phyloP scores from a whole-genome alignment of 2,113 vertebrate species.

The Trematomus loennbergii region DNA sequence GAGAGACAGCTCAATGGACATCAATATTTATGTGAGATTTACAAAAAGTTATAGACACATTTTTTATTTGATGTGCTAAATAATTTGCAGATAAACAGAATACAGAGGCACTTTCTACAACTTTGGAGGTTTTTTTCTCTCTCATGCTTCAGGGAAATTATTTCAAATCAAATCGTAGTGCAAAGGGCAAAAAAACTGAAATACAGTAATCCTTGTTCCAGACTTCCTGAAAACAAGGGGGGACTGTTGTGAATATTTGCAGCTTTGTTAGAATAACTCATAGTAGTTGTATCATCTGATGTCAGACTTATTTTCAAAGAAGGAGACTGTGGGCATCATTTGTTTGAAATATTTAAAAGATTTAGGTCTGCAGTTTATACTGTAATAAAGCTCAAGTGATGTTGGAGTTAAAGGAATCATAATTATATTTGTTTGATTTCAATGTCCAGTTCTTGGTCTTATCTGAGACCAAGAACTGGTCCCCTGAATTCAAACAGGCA shows the following conservation, averaged over 20 bases:
- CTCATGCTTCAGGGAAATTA: constrained; percentile 15
- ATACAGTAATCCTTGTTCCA: constrained; percentile 42
- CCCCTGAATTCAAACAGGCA: neutral
- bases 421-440: neutral
- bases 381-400: too few relatives aligned
- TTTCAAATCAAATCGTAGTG: constrained; percentile 21
- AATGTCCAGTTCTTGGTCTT: neutral
- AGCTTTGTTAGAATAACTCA: neutral
- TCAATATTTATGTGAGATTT: neutral
- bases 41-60: neutral
- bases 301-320: constrained; percentile 6
- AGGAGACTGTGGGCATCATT: neutral
- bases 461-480: too few relatives aligned
- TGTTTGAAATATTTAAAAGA: neutral
- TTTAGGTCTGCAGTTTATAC: neutral
- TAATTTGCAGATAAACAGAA: neutral
- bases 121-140: too few relatives aligned
- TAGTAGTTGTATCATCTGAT: constrained; percentile 32
- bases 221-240: constrained; percentile 45
- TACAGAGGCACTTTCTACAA: constrained; percentile 3
- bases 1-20: too few relatives aligned
- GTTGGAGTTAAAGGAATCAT: too few relatives aligned
- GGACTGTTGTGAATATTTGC: constrained; percentile 38
- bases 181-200: neutral
- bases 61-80: neutral